Base-by-base conservation (phyloP, 2,888 invertebrate species). In the Colletes collaris region DNA sequence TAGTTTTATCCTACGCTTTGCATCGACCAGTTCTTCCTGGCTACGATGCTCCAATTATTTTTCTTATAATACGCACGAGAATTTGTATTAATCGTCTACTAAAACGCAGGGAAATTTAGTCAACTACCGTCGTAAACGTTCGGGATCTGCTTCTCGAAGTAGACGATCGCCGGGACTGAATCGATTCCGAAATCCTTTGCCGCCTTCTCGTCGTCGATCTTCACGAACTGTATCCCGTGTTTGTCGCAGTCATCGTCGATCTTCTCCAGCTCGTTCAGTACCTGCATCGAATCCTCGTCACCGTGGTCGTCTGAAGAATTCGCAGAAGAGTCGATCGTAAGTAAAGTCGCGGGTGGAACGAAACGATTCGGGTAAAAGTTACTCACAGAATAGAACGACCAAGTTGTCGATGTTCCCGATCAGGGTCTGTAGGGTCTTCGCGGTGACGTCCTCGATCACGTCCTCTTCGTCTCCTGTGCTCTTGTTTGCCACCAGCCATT, bases 201-300 rank as follows among this genome's bases (percentile, higher is more conserved):
- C n/a, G 97, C 97, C 86, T 95, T 95, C 55, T 95, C 94, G 92
- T 98, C 98, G 90, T 98, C 98, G 86, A 98, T 98, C 94, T 98
- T 98, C 56, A 98, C 98, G 92, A 98, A 98, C 92, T 97, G 97
- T 88, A 98, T 98, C 77, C 97, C 97, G 90, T 97, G 97, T 88
- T 97, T 96, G 93, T 98, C 98, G 92, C 97, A 97, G 93, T 98
- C 98, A 93, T 98, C 98, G 93, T 98, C 98, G 90, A 98, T 98
- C 93, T 97, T 97, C 93, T 98, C 98, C 87, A 98, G 94, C 93
- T 98, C 98, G 83, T 95, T 95, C 86, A 98, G 94, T 69, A 97
- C 97, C 88, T 96, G 95, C 96, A 97, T 96, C 76, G 97, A 97
- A 91, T 98, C 97, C 84, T 97, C 97, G 90, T 98, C 97, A 81